Conservation (phyloP, 1,140 invertebrate genomes). For the Leptopilina boulardi region DNA sequence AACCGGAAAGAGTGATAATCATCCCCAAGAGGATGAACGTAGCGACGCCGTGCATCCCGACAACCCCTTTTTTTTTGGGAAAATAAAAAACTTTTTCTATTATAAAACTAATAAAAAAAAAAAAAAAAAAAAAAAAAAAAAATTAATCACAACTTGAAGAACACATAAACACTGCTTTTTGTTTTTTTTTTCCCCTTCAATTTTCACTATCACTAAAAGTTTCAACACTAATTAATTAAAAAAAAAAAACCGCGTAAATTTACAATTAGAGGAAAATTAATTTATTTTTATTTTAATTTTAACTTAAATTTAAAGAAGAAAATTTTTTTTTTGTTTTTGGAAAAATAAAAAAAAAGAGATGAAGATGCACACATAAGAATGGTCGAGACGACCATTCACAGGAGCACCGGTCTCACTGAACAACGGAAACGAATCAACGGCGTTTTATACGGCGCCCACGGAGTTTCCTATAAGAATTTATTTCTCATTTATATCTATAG, state of each 20-base stretch:
- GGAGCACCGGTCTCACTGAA: conserved; percentile 65
- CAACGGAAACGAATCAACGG: conserved; percentile 63
- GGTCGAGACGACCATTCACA: conserved; percentile 55
- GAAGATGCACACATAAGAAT: conserved; percentile 40
- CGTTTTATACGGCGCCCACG: conserved; percentile 75
- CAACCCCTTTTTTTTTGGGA: background rate
- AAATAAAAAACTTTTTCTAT: conserved; percentile 27
- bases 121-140: background rate
- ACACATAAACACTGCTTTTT: background rate
- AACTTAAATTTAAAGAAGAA: background rate
- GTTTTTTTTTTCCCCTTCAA: conserved; percentile 27
- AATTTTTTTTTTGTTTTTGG: conserved; percentile 19
- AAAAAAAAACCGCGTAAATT: no score
- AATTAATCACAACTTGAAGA: background rate
- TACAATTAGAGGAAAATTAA: no score
- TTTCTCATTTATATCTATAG: no score
- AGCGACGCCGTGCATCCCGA: conserved; percentile 59
- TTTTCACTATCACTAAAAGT: conserved; percentile 33
- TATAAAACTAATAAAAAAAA: conserved; percentile 30
- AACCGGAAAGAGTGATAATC: conserved; percentile 54
- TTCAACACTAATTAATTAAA: background rate
- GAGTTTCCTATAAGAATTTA: conserved; percentile 43
- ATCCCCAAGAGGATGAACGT: conserved; percentile 58
- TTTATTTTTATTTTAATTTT: conserved; percentile 22
- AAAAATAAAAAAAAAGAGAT: conserved; percentile 23